Conservation (phyloP, 2,888 invertebrate genomes). For the Tetheella fluctuosa region DNA sequence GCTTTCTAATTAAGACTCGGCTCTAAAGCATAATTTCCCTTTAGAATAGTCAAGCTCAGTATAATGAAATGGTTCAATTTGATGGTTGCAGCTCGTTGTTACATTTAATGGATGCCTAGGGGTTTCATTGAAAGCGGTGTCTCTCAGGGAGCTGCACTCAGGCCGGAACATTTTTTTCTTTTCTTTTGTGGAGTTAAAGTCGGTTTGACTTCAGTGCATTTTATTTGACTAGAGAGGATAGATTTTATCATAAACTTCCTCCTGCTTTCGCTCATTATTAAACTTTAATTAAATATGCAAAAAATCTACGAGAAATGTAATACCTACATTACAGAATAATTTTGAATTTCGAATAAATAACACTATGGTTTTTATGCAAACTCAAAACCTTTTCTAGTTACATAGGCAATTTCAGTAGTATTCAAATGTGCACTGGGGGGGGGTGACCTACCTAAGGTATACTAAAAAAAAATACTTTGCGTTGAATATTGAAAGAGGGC, state of each 20-base stretch:
- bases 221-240: background rate
- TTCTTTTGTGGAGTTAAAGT: background rate
- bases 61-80: slow-evolving; percentile 9
- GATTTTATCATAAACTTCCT: background rate
- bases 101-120: background rate
- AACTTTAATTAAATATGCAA: too few species aligned
- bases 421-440: too few species aligned
- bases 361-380: too few species aligned
- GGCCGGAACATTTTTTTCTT: slow-evolving; percentile 3
- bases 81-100: slow-evolving; percentile 8
- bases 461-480: too few species aligned
- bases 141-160: background rate
- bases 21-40: background rate
- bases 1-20: background rate
- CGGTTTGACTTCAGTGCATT: background rate
- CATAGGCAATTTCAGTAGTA: too few species aligned
- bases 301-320: too few species aligned
- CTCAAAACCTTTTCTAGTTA: too few species aligned
- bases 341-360: too few species aligned
- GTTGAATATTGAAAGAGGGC: too few species aligned
- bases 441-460: too few species aligned
- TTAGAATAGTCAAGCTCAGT: background rate
- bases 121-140: background rate
- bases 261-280: background rate
- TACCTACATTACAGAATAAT: too few species aligned